Base-by-base conservation (phyloP, 2,888 invertebrate species). In the Aspidapion aeneum region DNA sequence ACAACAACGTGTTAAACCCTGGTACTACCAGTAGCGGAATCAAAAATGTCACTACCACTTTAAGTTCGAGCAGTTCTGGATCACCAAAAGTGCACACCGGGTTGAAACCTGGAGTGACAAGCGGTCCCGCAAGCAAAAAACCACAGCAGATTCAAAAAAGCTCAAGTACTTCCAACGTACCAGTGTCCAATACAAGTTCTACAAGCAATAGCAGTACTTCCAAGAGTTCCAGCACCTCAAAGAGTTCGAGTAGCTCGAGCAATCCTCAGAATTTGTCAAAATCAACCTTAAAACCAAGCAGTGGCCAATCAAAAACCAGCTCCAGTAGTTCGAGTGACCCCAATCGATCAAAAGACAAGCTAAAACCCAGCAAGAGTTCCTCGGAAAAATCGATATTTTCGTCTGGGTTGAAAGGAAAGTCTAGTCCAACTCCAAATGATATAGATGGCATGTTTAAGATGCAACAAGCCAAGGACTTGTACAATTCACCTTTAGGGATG, bases 71-170 rank as follows among this genome's bases (percentile, higher is more conserved):
- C n/a, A 83, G 84, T 63, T 85, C 87, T 63, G 87, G 88, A 17
- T 89, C 89, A 0, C 89, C 88, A 0, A 90, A 91, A 78, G 89
- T 89, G 2, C 91, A 92, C 74, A 92, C 93, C 0, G 93, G 93
- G 0, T 80, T 78, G 21, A 93, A 93, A 75, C 92, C 93, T 0
- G 93, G 94, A 0, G 93, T 93, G 0, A 90, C 89, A 71, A 91
- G 93, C 71, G 94, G 94, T 0, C 93, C 94, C 0, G 93, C 93
- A 1, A 93, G 92, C 0, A 91, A 90, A 75, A 93, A 91, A 77
- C 88, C 90, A 19, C 88, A 89, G 71, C 60, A 57, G 21, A 19
- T 70, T 17, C 57, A 81, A 84, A 69, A 73, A 69, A 68, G 68
- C n/a, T 66, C 64, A 22, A 64, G 66, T 51, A 57, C 66, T 18